Evolutionary conservation across 2,797 vertebrate species (phyloP).

Genomic region (Tarsius wallacei): DNA sequence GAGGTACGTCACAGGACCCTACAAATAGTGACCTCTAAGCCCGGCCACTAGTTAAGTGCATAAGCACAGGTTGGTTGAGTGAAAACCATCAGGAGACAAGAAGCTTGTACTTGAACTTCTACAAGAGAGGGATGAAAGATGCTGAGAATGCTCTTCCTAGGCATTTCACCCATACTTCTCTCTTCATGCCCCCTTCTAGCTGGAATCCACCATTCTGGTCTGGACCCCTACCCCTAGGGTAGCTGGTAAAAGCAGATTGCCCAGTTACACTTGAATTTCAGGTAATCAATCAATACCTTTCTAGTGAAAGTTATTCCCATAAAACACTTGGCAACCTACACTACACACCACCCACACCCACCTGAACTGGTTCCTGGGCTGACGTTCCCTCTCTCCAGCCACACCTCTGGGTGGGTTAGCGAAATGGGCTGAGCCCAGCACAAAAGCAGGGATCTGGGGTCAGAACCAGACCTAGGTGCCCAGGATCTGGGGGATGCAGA

Average conservation of each 20-base stretch:
- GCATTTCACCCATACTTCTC: neutral
- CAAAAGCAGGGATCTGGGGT: neutral
- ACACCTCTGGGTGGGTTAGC: too few species aligned
- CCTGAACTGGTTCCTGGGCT: neutral
- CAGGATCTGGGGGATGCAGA: neutral
- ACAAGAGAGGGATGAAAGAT: neutral
- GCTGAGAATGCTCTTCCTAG: neutral
- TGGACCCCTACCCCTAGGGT: rapidly evolving
- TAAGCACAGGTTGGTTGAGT: neutral
- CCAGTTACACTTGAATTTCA: neutral
- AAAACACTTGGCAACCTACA: neutral
- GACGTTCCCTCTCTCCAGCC: neutral
- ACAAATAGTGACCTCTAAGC: neutral
- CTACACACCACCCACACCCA: rapidly evolving
- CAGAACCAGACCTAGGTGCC: neutral
- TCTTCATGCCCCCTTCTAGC: neutral
- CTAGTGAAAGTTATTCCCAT: neutral
- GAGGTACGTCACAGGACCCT: neutral
- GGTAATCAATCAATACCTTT: neutral
- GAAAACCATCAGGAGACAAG: neutral
- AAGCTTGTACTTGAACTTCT: neutral
- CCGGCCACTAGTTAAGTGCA: rapidly evolving
- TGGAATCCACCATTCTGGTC: neutral
- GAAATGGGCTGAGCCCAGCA: neutral
- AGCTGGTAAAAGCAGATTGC: neutral